phyloP scores from a whole-genome alignment of 1,140 invertebrate genomes.

The Dryas iulia region DNA sequence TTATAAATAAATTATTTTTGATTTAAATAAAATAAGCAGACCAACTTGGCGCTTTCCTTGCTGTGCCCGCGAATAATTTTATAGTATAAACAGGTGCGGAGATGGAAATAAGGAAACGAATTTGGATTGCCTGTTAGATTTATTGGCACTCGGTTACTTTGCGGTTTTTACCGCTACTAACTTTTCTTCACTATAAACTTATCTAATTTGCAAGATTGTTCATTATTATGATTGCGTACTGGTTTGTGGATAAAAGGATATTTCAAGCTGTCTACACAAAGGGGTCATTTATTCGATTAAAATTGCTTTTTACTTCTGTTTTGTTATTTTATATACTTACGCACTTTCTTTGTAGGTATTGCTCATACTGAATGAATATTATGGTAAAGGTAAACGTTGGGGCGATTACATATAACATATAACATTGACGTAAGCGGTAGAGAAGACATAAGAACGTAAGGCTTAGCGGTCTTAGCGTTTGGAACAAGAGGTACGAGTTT shows the following conservation, averaged over 20 bases:
- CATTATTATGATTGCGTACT: conserved; percentile 29
- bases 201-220: conserved; percentile 36
- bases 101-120: conserved; percentile 61
- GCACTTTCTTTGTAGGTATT: not conserved
- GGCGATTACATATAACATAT: too few relatives aligned
- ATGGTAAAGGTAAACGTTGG: too few relatives aligned
- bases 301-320: not conserved
- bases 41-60: conserved; percentile 2
- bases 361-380: too few relatives aligned
- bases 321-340: not conserved
- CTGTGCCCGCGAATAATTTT: conserved; percentile 36
- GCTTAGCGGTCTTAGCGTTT: too few relatives aligned
- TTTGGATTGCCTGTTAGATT: conserved; percentile 51
- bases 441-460: too few relatives aligned
- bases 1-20: too few relatives aligned
- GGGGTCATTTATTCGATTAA: not conserved
- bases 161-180: conserved; percentile 38
- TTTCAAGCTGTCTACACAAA: conserved; percentile 19
- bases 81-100: conserved; percentile 42
- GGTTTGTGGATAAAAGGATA: conserved; percentile 12
- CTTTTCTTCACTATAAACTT: conserved; percentile 37
- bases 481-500: too few relatives aligned
- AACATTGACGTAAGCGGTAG: too few relatives aligned
- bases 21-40: not conserved
- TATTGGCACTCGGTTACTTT: conserved; percentile 51